phyloP scores from a whole-genome alignment of 37 sponge, comb jelly and placozoan genomes.

The Ephydatia muelleri region DNA sequence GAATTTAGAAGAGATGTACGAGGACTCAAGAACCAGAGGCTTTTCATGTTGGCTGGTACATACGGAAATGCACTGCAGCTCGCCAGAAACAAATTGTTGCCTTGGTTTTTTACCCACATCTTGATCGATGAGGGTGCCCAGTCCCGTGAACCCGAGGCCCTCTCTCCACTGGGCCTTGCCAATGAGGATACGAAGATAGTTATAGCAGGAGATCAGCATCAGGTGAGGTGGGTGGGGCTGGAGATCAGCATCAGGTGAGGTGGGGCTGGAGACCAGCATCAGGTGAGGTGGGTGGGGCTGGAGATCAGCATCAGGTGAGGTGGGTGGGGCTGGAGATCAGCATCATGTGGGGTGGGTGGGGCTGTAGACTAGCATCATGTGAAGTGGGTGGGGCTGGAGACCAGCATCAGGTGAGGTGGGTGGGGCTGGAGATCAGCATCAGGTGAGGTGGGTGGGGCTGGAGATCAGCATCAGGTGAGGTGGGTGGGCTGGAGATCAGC shows the following conservation, averaged over 20 bases:
- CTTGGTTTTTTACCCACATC: constrained; percentile 68
- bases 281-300: neutral
- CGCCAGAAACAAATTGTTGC: neutral
- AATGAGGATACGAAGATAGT: constrained; percentile 42
- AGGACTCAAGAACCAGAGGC: neutral
- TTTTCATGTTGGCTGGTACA: neutral
- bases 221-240: constrained; percentile 25
- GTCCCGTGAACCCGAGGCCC: constrained; percentile 60
- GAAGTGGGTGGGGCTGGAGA: no score
- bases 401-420: no score
- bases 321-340: no score
- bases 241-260: no score
- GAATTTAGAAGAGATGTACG: neutral
- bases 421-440: neutral
- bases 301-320: neutral
- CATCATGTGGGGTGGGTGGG: neutral
- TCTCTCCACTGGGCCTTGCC: constrained; percentile 50
- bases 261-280: neutral
- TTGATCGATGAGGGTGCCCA: constrained; percentile 69
- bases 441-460: neutral
- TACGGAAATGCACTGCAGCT: neutral
- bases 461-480: neutral
- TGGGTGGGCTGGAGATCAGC: no score
- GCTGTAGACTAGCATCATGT: no score
- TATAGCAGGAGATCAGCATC: constrained; percentile 65